Base-by-base conservation (phyloP, 1,140 invertebrate genomes). In the Wiebesia pumilae region DNA sequence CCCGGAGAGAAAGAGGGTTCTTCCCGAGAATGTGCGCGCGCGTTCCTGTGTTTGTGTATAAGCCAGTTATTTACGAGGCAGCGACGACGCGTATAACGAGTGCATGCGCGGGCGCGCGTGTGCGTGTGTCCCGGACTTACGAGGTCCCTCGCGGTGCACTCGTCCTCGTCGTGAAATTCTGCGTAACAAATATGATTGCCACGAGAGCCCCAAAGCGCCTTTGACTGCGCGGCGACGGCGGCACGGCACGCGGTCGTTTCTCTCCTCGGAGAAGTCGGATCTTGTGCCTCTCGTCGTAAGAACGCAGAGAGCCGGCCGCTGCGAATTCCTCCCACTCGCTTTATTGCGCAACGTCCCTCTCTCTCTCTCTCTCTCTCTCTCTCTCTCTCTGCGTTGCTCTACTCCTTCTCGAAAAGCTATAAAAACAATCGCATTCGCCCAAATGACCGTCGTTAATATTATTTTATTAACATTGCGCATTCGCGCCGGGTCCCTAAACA, bases 171-270 rank as follows among this genome's bases (percentile, higher is more conserved):
- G 83, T 79, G 83, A 84, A 69, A 79, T 65, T 84, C 83, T 69
- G 73, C 73, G 83, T 79, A 84, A 79, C 83, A 69, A 84, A 84
- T 84, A 84, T 40, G 82, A 84, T 84, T 84, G 75, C 65, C 62
- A 78, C 10, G 24, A 51, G 75, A 51, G 38, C 14, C 38, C 71
- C 71, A 43, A 43, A 75, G 71, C 35, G 27, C 43, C 43, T 78
- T 78, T 78, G 75, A 78, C 27, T 78, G 35, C 71, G 69, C 69
- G 69, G 30, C 35, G 35, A 10, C 35, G 71, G 38, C 38, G 35
- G 27, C 9, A 9, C 54, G 33, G 40, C 65, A 35, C 65, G 65
- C 65, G 65, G 65, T 69, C 30, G 65, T 69, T 69, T 69, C 65
- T 69, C 65, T 69, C 65, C 10, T 27, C 62, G 24, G 14, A 9